These are phyloP conservation scores for Xanthorhoe designata DNA, from an alignment of 2,888 invertebrate species.

Conservation along the genomic window DNA sequence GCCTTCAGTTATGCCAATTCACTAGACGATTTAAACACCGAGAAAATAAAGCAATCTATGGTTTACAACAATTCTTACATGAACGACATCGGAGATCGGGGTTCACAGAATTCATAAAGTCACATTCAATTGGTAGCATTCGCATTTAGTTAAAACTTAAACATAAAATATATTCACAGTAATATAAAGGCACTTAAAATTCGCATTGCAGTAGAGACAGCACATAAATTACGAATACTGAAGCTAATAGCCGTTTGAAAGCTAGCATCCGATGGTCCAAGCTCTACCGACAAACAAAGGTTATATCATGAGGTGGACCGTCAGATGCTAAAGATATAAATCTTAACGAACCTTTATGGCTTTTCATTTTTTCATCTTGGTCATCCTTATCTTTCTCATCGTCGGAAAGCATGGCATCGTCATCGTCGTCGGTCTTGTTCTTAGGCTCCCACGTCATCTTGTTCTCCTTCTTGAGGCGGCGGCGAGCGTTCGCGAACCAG, in stretches of 20 bases:
- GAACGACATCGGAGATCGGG: constrained; percentile 58
- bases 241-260: constrained; percentile 39
- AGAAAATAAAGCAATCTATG: constrained; percentile 82
- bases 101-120: constrained; percentile 52
- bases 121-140: constrained; percentile 52
- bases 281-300: constrained; percentile 29
- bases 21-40: constrained; percentile 82
- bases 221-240: constrained; percentile 38
- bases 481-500: constrained; percentile 99
- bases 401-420: constrained; percentile 95
- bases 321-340: constrained; percentile 58
- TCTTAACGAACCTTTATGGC: constrained; percentile 88
- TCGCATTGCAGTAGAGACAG: constrained; percentile 52
- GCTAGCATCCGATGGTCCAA: constrained; percentile 69
- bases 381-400: constrained; percentile 95
- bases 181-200: constrained; percentile 31
- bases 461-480: constrained; percentile 98
- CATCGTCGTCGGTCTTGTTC: constrained; percentile 96
- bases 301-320: constrained; percentile 56
- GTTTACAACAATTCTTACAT: constrained; percentile 70
- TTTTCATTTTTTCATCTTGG: constrained; percentile 89
- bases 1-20: constrained; percentile 79
- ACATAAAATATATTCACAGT: constrained; percentile 33
- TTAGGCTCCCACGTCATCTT: constrained; percentile 99
- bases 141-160: constrained; percentile 53